Evolutionary conservation across 2,888 invertebrate species (phyloP), one percentile per base, ranked within the genome.

Genomic region (Callimorpha dominula): DNA sequence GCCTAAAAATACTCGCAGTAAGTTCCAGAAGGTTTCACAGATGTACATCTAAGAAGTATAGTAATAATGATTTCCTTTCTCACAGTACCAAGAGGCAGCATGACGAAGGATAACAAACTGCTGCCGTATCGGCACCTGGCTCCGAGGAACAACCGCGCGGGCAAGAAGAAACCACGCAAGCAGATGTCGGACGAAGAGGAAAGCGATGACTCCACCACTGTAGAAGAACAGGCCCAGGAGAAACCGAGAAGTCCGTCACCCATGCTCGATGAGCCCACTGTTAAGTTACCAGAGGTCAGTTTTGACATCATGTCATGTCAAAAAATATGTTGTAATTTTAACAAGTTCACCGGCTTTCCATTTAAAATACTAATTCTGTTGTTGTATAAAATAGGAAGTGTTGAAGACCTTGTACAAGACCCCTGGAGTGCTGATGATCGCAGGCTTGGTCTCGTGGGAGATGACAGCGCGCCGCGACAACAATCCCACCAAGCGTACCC

Each of bases 391-490:
- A 8, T 50, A 96, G 95, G 97, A 97, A 87, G 91, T 97, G 66
- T 90, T 97, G 71, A 95, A 96, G 77, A 95, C 97, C 0, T 95
- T 97, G 84, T 96, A 97, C 86, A 97, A 97, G 88, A 96, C 96
- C 0, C 96, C 97, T 1, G 98, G 98, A 11, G 96, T 97, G 71
- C 93, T 99, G 75, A 88, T 99, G 86, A 96, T 99, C 78, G 97
- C 98, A 81, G 99, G 99, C 4, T 97, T 98, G 84, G 98, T 98
- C 0, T 98, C 99, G 85, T 99, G 99, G 99, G 99, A 99, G 85
- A 94, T 98, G 83, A 97, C 97, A 72, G 98, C 98, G 0, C 97
- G 98, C 75, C 97, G 98, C 74, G 97, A 97, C 85, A 97, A 97
- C 65, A 98, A 97, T 69, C 98, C 98, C 86, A 94, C 96, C 15